These are phyloP conservation scores for Eueides isabella DNA, from an alignment of 1,140 invertebrate genomes.

Conservation along the genomic window DNA sequence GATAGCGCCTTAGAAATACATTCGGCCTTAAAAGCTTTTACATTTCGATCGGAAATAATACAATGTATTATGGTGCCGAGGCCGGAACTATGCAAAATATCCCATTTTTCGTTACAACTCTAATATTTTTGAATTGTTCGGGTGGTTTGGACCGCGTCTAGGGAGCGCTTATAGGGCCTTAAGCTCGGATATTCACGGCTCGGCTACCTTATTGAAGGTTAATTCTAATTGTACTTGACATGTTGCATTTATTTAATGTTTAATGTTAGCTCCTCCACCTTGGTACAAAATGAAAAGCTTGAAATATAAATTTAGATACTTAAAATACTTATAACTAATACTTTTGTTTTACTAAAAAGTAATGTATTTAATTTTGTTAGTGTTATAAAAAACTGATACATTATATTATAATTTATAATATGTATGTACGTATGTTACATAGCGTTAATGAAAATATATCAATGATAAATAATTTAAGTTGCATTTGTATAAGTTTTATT, in stretches of 20 bases:
- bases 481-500: too few relatives aligned
- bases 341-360: too few relatives aligned
- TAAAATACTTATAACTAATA: too few relatives aligned
- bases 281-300: neutral
- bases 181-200: slow-evolving; percentile 73
- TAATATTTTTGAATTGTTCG: slow-evolving; percentile 67
- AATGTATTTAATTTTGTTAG: too few relatives aligned
- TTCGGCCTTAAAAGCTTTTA: slow-evolving; percentile 78
- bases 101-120: slow-evolving; percentile 72
- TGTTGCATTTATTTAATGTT: slow-evolving; percentile 35
- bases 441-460: too few relatives aligned
- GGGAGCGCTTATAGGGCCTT: slow-evolving; percentile 61
- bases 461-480: too few relatives aligned
- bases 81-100: slow-evolving; percentile 75
- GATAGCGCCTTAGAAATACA: slow-evolving; percentile 67
- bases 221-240: slow-evolving; percentile 67
- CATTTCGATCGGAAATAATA: slow-evolving; percentile 76
- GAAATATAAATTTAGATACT: too few relatives aligned
- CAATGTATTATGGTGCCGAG: slow-evolving; percentile 64
- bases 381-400: too few relatives aligned
- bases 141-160: slow-evolving; percentile 44
- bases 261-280: neutral
- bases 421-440: too few relatives aligned
- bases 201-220: slow-evolving; percentile 55
- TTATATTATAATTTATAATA: too few relatives aligned